Percentiles rank a stretch among this genome's conserved stretches.
phyloP scores from a whole-genome alignment of 1,140 invertebrate species.

The Drosophila elegans region DNA sequence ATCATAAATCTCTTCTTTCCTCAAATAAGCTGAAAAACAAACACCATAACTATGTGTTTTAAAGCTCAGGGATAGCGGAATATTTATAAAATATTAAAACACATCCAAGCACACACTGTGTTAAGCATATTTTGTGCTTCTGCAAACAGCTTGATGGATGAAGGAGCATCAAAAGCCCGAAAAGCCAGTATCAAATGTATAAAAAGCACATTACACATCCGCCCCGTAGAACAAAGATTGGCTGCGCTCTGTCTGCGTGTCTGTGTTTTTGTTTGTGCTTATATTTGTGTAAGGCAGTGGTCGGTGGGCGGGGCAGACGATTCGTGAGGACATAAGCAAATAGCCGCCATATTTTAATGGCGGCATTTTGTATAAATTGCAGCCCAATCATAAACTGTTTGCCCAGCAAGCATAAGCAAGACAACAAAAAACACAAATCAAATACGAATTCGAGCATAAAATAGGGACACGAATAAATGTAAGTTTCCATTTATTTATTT shows the following conservation, averaged over 20 bases:
- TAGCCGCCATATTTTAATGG: constrained; percentile 59
- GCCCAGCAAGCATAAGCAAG: constrained; percentile 21
- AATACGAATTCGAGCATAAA: constrained; percentile 1
- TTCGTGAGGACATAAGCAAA: constrained; percentile 34
- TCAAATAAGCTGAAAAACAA: neutral
- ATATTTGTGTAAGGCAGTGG: neutral
- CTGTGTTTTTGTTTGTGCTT: constrained; percentile 3
- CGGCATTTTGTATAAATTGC: constrained; percentile 44
- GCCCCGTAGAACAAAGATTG: constrained; percentile 26
- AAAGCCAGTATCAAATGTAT: constrained; percentile 22
- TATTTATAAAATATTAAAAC: constrained; percentile 28
- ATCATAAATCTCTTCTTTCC: neutral
- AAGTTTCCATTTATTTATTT: constrained; percentile 20
- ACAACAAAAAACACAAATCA: constrained; percentile 9
- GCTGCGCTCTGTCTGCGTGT: neutral
- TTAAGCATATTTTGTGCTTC: constrained; percentile 17
- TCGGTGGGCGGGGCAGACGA: constrained; percentile 5
- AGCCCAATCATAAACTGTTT: constrained; percentile 48
- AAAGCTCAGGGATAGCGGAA: constrained; percentile 5
- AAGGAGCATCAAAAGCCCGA: constrained; percentile 21
- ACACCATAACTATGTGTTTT: constrained; percentile 10
- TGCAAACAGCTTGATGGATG: constrained; percentile 37
- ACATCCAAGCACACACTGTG: neutral
- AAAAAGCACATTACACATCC: constrained; percentile 41
- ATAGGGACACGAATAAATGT: constrained; percentile 1